Evolutionary conservation across 2,888 invertebrate species (phyloP).

Genomic region (Rhagonycha fulva): DNA sequence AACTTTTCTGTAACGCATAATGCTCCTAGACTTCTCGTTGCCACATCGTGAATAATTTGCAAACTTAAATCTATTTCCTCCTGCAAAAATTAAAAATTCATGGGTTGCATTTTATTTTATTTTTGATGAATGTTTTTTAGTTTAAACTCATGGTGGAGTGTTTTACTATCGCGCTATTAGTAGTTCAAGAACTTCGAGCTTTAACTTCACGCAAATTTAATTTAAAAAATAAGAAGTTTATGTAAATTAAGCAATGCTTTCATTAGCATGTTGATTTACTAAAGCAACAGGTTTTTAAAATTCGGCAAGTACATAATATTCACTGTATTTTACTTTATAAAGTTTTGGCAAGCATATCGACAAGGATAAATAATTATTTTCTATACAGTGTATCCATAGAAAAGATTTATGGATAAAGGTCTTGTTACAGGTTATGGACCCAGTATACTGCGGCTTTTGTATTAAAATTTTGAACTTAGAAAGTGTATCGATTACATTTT

Average conservation of each 20-base stretch:
- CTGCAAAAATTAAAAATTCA: constrained; percentile 39
- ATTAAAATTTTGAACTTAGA: not conserved
- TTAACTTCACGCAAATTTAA: not conserved
- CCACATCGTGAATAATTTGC: constrained; percentile 75
- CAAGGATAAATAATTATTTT: not conserved
- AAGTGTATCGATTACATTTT: not conserved
- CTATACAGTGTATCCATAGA: not conserved
- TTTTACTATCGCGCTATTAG: too few relatives aligned
- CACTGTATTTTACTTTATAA: not conserved
- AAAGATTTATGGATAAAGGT: too few relatives aligned
- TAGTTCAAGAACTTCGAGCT: not conserved
- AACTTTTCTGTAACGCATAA: constrained; percentile 73
- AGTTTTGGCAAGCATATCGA: not conserved
- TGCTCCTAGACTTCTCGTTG: constrained; percentile 71
- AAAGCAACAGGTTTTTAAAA: constrained; percentile 19
- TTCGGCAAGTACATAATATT: not conserved
- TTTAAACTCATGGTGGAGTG: not conserved
- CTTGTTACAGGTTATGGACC: not conserved
- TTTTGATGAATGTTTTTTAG: not conserved
- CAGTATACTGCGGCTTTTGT: not conserved
- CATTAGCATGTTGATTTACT: constrained; percentile 10
- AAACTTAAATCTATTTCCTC: constrained; percentile 55
- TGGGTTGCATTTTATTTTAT: not conserved
- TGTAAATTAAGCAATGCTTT: constrained; percentile 10
- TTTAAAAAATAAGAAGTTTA: not conserved